These are phyloP conservation scores for Peromyscus nudipes DNA, from an alignment of 2,797 vertebrate species.

Conservation along the genomic window DNA sequence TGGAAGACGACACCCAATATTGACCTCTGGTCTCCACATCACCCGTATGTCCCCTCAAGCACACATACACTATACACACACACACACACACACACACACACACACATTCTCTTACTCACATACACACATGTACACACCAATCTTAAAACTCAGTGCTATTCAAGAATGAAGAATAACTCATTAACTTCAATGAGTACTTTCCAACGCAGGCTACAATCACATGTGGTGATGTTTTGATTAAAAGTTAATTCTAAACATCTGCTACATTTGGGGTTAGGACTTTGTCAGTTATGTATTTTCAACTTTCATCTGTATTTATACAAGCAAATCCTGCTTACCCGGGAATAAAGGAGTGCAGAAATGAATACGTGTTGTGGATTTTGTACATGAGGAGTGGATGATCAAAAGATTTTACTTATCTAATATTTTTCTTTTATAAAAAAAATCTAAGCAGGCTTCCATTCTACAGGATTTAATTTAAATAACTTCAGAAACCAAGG, in stretches of 20 bases:
- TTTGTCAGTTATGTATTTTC: conserved; percentile 47
- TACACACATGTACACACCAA: conserved; percentile 2
- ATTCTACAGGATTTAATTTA: conserved; percentile 39
- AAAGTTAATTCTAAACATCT: conserved; percentile 69
- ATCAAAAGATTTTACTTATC: conserved; percentile 45
- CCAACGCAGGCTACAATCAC: conserved; percentile 1
- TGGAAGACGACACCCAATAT: background rate
- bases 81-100: background rate
- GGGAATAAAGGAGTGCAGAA: background rate
- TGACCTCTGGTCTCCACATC: background rate
- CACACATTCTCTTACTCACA: background rate
- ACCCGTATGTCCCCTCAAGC: background rate
- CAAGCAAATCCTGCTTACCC: conserved; percentile 39
- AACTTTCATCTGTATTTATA: conserved; percentile 42
- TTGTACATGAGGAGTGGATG: background rate
- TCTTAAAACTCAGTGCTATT: conserved; percentile 34
- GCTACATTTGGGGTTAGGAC: conserved; percentile 33
- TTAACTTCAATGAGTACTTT: conserved; percentile 42
- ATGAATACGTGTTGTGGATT: conserved; percentile 2
- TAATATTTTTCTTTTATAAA: conserved; percentile 43
- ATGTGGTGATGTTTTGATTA: conserved; percentile 23
- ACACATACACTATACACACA: background rate
- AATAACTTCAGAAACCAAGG: conserved; percentile 64
- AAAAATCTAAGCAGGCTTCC: conserved; percentile 11
- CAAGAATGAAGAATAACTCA: conserved; percentile 52